A percentile compares a stretch with the other conserved stretches of the same genome.
Evolutionary conservation across 2,113 vertebrate species (phyloP).

Genomic region (Anoplopoma fimbria): DNA sequence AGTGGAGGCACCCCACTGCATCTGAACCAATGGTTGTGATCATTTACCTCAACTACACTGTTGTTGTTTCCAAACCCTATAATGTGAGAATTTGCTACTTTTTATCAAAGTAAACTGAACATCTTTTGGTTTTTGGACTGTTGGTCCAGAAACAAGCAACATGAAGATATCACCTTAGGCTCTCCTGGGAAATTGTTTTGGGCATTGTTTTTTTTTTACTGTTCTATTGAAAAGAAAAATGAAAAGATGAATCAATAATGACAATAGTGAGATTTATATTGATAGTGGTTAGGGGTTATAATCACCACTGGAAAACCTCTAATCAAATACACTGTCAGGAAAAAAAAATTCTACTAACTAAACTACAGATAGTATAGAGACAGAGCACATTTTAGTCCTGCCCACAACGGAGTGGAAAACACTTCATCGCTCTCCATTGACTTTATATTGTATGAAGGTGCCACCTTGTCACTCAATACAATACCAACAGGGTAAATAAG

Average conservation of each 20-base stretch:
- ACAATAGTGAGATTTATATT: background rate
- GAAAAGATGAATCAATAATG: background rate
- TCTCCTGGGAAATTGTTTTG: background rate
- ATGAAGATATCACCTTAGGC: too few species aligned
- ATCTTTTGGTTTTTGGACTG: background rate
- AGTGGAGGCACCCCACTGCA: background rate
- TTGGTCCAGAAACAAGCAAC: background rate
- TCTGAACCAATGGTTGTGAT: background rate
- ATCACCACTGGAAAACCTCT: background rate
- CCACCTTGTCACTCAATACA: too few species aligned
- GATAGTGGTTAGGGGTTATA: background rate
- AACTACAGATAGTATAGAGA: background rate
- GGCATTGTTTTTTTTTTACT: background rate
- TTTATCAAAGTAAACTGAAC: background rate
- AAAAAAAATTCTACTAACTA: background rate
- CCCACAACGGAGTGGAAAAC: too few species aligned
- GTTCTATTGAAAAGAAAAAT: background rate
- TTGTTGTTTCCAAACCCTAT: too few species aligned
- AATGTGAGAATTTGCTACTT: too few species aligned
- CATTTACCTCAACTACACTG: background rate
- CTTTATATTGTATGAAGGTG: too few species aligned
- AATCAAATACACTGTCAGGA: background rate
- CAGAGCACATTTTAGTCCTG: too few species aligned
- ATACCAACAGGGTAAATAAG: too few species aligned
- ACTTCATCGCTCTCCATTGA: too few species aligned